Evolutionary conservation across 2,113 vertebrate species (phyloP), one percentile per base, ranked within the genome.

Genomic region (Zosterops hypoxanthus): DNA sequence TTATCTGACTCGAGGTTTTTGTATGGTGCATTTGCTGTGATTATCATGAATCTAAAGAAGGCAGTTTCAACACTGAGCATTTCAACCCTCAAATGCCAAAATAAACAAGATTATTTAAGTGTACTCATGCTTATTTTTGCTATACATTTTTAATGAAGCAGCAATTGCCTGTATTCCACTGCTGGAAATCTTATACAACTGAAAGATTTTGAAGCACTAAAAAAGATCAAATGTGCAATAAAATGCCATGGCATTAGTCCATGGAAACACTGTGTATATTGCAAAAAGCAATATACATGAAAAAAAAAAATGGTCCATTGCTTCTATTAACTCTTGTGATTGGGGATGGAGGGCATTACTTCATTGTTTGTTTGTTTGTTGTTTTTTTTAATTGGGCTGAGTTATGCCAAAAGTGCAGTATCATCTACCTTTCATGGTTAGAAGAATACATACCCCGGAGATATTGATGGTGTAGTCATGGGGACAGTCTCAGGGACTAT

Each of bases 11-110:
- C 6, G 6, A 26, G 57, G 5, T 63, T 94, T 93, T 89, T 94
- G 12, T 72, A 66, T 57, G 34, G 56, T 86, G 87, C 53, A 68
- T 91, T 95, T 94, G 49, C 68, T 81, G 77, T 55, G 63, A 96
- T 96, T 86, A 55, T 56, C 46, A 53, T 92, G 82, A 97, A 96
- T 96, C 85, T 96, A 71, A 94, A 92, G 61, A 91, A 92, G 56
- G 15, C 36, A 80, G 22, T 81, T 96, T 75, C 91, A 91, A 19
- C 79, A 39, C 64, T 88, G 59, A 84, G 75, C 53, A 36, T 11
- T 96, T 94, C 96, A 92, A 90, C 83, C 56, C 63, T 88, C 73
- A 66, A 70, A 52, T 81, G 31, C 46, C 49, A 73, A 86, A 93
- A 88, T 92, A 73, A 93, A 92, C 39, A 91, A 50, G 79, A 92